These are phyloP conservation scores for Drosophila monieri DNA, from an alignment of 2,888 invertebrate genomes.

Conservation along the genomic window DNA sequence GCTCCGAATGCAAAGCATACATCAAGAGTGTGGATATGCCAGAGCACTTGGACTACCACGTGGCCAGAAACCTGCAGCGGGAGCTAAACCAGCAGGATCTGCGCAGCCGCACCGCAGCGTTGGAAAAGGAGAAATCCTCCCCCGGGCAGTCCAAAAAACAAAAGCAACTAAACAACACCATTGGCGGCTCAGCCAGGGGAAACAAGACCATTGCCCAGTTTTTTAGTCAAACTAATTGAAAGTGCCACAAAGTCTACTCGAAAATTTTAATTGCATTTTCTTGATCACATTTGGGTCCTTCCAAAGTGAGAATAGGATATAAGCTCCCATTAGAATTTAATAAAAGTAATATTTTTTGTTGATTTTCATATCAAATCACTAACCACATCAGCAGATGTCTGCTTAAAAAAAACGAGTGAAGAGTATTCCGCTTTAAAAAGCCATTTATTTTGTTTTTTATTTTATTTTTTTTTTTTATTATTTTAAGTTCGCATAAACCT, in stretches of 20 bases:
- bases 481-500: conserved; percentile 6
- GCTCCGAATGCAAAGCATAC: conserved; percentile 88
- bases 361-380: background rate
- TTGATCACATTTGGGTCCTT: background rate
- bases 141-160: conserved; percentile 40
- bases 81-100: conserved; percentile 78
- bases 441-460: conserved; percentile 1
- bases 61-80: conserved; percentile 89
- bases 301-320: background rate
- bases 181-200: conserved; percentile 35
- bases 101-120: conserved; percentile 52
- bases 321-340: background rate
- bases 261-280: background rate
- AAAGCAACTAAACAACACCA: conserved; percentile 42
- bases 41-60: conserved; percentile 94
- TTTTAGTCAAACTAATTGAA: conserved; percentile 67
- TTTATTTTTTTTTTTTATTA: background rate
- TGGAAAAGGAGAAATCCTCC: conserved; percentile 51
- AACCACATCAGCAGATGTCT: background rate
- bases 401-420: background rate
- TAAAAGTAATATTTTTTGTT: background rate
- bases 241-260: background rate
- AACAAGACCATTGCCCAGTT: conserved; percentile 74
- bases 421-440: background rate
- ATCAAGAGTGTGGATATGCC: conserved; percentile 87